A percentile compares a stretch with the other conserved stretches of the same genome.
These are phyloP conservation scores for Aphis craccivora DNA, from an alignment of 1,140 invertebrate species.

Conservation along the genomic window DNA sequence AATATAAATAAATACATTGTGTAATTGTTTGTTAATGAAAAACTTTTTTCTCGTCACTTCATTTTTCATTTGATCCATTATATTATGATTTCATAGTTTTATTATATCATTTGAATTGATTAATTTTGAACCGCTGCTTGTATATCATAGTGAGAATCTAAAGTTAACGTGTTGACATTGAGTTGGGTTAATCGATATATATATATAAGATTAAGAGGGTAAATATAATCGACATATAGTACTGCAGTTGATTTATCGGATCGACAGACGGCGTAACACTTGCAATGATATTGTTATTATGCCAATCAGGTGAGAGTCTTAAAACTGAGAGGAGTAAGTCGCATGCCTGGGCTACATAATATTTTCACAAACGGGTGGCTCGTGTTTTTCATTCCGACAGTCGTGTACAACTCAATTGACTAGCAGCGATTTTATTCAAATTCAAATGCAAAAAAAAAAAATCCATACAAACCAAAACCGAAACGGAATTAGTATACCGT, in stretches of 20 bases:
- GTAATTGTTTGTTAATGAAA: background rate
- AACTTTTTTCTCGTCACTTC: background rate
- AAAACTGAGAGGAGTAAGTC: background rate
- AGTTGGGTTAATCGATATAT: too few relatives aligned
- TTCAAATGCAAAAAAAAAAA: background rate
- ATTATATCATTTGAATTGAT: background rate
- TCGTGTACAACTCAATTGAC: background rate
- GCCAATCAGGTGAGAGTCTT: background rate
- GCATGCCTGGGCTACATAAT: background rate
- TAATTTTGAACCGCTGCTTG: background rate
- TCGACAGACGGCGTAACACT: background rate
- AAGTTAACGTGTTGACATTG: background rate
- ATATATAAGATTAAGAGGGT: background rate
- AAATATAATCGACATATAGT: background rate
- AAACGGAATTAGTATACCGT: background rate
- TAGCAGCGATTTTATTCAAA: background rate
- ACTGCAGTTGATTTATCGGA: background rate
- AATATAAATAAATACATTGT: background rate
- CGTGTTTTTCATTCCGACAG: background rate
- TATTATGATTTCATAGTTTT: background rate
- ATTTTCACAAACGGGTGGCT: background rate
- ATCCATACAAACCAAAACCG: background rate
- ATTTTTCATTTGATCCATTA: background rate
- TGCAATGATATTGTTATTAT: background rate
- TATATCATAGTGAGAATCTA: background rate